Percentiles rank a stretch among this genome's conserved stretches.
These are phyloP conservation scores for Maniola jurtina DNA, from an alignment of 1,140 invertebrate species.

Conservation along the genomic window DNA sequence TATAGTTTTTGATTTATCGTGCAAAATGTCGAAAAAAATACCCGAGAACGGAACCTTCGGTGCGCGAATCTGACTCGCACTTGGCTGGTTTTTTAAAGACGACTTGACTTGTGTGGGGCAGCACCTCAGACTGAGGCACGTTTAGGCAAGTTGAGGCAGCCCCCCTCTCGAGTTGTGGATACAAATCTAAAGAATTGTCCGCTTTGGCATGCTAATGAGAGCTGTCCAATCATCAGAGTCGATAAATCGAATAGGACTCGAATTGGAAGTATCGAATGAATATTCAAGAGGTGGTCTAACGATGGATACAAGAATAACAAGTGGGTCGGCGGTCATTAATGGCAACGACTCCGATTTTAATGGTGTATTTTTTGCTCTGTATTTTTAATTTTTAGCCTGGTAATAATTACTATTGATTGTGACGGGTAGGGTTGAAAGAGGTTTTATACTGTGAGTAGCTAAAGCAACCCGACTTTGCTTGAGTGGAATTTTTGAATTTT, in stretches of 20 bases:
- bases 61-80: no score
- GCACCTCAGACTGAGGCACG: no score
- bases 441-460: background rate
- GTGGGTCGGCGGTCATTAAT: conserved; percentile 13
- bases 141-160: no score
- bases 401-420: background rate
- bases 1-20: no score
- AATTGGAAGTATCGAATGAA: conserved; percentile 23
- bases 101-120: no score
- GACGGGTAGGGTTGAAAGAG: background rate
- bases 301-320: conserved; percentile 18
- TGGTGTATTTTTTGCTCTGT: background rate
- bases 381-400: conserved; percentile 5
- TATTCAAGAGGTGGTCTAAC: conserved; percentile 16
- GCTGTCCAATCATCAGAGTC: conserved; percentile 24
- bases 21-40: no score
- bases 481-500: no score
- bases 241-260: conserved; percentile 20
- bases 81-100: no score
- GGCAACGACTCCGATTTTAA: background rate
- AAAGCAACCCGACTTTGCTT: no score
- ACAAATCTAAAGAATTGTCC: background rate
- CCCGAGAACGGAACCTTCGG: no score
- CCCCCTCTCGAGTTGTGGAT: no score
- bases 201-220: conserved; percentile 24